Evolutionary conservation across 2,797 vertebrate species (phyloP).

Genomic region (Calcarius lapponicus): DNA sequence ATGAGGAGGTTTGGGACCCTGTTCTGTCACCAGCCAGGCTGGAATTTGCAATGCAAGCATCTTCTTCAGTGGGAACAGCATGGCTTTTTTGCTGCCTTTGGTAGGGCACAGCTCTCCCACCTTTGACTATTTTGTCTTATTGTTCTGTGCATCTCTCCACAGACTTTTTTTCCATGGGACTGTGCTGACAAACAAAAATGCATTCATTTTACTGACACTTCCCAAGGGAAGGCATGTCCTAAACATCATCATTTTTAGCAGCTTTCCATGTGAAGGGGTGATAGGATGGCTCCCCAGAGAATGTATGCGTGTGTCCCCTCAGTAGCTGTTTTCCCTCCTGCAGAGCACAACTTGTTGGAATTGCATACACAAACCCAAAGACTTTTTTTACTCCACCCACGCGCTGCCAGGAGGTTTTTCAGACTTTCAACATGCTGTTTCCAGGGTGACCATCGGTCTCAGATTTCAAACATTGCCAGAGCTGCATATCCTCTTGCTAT

Average conservation of each 20-base stretch:
- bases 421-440: slow-evolving; percentile 35
- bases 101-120: not conserved
- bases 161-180: not conserved
- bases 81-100: not conserved
- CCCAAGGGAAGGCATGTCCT: slow-evolving; percentile 18
- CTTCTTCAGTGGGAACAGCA: not conserved
- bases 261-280: not conserved
- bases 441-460: slow-evolving; percentile 46
- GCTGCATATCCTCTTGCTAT: not conserved
- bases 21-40: not conserved
- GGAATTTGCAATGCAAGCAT: not conserved
- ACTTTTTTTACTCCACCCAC: slow-evolving; percentile 24
- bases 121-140: not conserved
- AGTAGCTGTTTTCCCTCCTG: slow-evolving; percentile 9
- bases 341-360: not conserved
- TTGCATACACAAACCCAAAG: not conserved
- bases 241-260: not conserved
- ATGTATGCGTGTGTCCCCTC: rapidly evolving
- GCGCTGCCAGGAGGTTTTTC: not conserved
- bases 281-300: slow-evolving; percentile 1
- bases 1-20: not conserved
- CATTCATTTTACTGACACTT: not conserved
- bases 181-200: not conserved
- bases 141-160: not conserved
- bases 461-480: slow-evolving; percentile 41